Evolutionary conservation across 2,888 invertebrate species (phyloP).

Genomic region (Amphimallon solstitiale): DNA sequence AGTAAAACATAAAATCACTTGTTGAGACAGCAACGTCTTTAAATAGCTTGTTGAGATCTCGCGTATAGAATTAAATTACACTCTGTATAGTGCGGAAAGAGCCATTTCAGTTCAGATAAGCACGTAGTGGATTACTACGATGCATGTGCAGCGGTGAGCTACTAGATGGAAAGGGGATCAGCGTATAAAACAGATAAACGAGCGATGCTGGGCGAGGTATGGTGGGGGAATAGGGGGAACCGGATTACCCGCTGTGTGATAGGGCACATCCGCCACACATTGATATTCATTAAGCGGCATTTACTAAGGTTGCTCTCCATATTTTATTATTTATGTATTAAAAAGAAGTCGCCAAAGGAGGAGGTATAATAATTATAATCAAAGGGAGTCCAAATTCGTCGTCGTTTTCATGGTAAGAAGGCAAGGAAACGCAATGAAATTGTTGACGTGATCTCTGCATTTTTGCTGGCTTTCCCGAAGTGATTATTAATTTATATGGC

Average conservation of each 20-base stretch:
- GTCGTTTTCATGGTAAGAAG: background rate
- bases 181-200: slow-evolving; percentile 58
- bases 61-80: slow-evolving; percentile 13
- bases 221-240: slow-evolving; percentile 51
- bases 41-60: background rate
- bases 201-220: slow-evolving; percentile 51
- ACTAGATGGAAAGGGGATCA: slow-evolving; percentile 59
- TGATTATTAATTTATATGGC: slow-evolving; percentile 60
- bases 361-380: slow-evolving; percentile 17
- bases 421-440: slow-evolving; percentile 1
- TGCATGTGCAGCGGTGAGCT: slow-evolving; percentile 52
- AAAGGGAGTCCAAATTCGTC: slow-evolving; percentile 21
- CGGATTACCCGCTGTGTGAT: slow-evolving; percentile 56
- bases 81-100: slow-evolving; percentile 46
- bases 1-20: background rate
- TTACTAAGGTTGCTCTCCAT: slow-evolving; percentile 39
- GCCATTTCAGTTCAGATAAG: slow-evolving; percentile 57
- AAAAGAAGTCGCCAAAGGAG: slow-evolving; percentile 19
- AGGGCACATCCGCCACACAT: slow-evolving; percentile 56
- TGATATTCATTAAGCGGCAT: slow-evolving; percentile 50
- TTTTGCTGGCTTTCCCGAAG: slow-evolving; percentile 37
- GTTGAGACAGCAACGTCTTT: background rate
- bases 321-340: slow-evolving; percentile 29
- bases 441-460: slow-evolving; percentile 4
- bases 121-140: slow-evolving; percentile 57